These are phyloP conservation scores for Scarus forsteni DNA, from an alignment of 2,797 vertebrate genomes.

Conservation along the genomic window DNA sequence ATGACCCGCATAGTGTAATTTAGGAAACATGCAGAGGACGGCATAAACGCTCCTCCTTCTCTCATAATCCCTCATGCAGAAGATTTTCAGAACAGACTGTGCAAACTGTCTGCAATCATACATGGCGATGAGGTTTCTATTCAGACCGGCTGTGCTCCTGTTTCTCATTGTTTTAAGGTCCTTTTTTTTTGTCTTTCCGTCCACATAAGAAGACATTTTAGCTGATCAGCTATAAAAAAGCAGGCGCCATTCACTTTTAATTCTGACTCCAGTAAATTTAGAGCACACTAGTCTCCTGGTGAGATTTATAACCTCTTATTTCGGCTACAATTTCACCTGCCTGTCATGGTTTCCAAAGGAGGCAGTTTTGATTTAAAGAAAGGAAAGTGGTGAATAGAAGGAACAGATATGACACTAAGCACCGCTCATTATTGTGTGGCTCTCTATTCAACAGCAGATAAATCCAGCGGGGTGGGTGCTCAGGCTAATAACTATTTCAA, in stretches of 20 bases:
- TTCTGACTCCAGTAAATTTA: constrained; percentile 42
- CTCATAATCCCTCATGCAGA: constrained; percentile 81
- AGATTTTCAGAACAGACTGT: constrained; percentile 50
- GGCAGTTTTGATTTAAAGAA: constrained; percentile 39
- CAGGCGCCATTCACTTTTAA: constrained; percentile 36
- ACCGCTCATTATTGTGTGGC: constrained; percentile 56
- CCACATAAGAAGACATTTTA: constrained; percentile 38
- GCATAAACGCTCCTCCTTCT: constrained; percentile 85
- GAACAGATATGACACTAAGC: constrained; percentile 50
- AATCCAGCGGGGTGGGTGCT: constrained; percentile 62
- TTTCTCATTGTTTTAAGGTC: constrained; percentile 38
- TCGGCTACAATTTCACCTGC: constrained; percentile 41
- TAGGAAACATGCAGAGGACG: constrained; percentile 87
- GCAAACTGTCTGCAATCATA: constrained; percentile 33
- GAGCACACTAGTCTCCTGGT: constrained; percentile 32
- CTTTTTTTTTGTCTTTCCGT: constrained; percentile 31
- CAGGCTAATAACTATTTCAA: constrained; percentile 72
- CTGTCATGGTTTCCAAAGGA: constrained; percentile 32
- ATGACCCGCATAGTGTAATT: constrained; percentile 89
- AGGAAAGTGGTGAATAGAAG: constrained; percentile 41
- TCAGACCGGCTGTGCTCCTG: constrained; percentile 21
- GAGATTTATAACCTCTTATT: constrained; percentile 37
- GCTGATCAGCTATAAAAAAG: constrained; percentile 19
- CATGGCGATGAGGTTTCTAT: constrained; percentile 29
- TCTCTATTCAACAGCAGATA: constrained; percentile 63